Evolutionary conservation across 2,113 vertebrate species (phyloP).

Genomic region (Campylomormyrus numenius): DNA sequence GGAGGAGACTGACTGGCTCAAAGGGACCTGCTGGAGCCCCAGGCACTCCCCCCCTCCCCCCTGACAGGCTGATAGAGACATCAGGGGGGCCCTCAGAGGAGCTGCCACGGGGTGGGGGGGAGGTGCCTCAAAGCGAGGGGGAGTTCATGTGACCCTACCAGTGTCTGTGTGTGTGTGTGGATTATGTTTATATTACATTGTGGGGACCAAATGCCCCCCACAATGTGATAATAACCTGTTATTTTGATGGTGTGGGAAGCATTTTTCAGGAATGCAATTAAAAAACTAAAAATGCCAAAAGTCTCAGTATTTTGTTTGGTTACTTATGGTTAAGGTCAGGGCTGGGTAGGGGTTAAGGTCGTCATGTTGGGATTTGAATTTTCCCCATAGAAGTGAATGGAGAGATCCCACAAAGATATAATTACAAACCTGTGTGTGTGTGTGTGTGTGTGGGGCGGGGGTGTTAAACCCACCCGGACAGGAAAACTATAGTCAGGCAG

Average conservation of each 20-base stretch:
- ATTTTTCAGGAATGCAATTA: neutral
- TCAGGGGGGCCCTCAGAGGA: slow-evolving; percentile 66
- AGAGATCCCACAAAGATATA: neutral
- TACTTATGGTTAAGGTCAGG: neutral
- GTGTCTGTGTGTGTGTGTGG: neutral
- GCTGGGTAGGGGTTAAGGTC: neutral
- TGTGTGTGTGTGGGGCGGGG: slow-evolving; percentile 34
- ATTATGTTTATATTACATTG: neutral
- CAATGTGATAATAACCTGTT: neutral
- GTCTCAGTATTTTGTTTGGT: neutral
- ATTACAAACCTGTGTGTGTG: neutral
- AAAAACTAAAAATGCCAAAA: neutral
- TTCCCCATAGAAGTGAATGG: neutral
- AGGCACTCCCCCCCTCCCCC: slow-evolving; percentile 52
- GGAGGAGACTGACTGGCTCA: slow-evolving; percentile 20
- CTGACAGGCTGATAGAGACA: slow-evolving; percentile 75
- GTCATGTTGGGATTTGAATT: neutral
- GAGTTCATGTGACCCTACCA: slow-evolving; percentile 65
- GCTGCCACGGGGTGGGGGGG: slow-evolving; percentile 53
- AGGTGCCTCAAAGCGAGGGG: slow-evolving; percentile 66
- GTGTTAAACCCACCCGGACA: neutral
- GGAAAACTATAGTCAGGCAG: neutral
- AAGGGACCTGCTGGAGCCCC: slow-evolving; percentile 42
- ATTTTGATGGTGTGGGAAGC: neutral
- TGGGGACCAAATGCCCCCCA: neutral